Evolutionary conservation across 2,797 vertebrate genomes (phyloP).

Genomic region (Hybognathus amarus): DNA sequence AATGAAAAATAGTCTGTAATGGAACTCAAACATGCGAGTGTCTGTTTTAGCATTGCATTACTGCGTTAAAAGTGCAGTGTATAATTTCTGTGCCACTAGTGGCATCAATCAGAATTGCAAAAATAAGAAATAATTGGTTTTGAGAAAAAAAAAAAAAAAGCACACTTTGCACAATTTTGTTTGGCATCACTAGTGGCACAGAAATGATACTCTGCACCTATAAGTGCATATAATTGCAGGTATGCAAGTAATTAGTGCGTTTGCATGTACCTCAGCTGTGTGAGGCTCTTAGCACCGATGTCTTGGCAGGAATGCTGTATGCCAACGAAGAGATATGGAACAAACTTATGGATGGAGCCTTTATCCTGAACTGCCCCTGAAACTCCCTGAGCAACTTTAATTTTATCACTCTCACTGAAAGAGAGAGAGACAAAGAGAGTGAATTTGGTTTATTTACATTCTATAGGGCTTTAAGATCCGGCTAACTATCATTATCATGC

Average conservation of each 20-base stretch:
- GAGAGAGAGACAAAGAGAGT: background rate
- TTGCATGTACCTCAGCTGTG: constrained; percentile 87
- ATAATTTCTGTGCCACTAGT: background rate
- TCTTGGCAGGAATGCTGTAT: constrained; percentile 98
- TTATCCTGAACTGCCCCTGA: constrained; percentile 98
- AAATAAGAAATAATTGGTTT: background rate
- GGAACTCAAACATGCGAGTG: background rate
- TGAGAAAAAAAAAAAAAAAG: background rate
- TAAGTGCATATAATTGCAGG: background rate
- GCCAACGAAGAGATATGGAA: constrained; percentile 94
- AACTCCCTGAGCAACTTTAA: constrained; percentile 97
- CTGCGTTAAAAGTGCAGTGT: background rate
- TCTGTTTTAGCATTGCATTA: background rate
- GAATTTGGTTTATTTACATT: background rate
- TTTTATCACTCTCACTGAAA: constrained; percentile 93
- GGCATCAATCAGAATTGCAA: background rate
- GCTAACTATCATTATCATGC: background rate
- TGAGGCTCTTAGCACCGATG: constrained; percentile 95
- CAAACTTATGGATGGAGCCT: constrained; percentile 97
- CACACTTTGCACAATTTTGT: background rate
- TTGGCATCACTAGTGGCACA: background rate
- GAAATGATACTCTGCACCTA: background rate
- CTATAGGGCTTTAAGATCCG: background rate
- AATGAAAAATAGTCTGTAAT: background rate
- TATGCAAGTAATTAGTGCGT: background rate